These are phyloP conservation scores for Botia almorhae DNA, from an alignment of 2,797 vertebrate species.

Conservation along the genomic window DNA sequence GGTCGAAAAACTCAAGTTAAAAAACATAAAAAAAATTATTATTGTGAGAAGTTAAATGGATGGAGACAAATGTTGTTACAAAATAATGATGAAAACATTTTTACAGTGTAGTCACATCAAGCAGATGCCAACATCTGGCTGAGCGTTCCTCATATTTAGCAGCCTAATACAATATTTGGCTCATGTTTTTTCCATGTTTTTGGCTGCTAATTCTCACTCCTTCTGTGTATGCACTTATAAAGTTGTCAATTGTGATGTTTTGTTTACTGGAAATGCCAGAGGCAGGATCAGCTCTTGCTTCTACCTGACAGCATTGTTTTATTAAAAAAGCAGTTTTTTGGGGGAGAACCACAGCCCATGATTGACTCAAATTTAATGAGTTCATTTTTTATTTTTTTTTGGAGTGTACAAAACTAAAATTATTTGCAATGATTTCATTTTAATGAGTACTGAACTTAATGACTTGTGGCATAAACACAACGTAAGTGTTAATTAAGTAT, in stretches of 20 bases:
- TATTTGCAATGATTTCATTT: too few relatives aligned
- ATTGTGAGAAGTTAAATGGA: neutral
- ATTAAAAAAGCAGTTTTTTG: too few relatives aligned
- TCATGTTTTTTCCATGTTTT: neutral
- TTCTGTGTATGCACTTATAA: neutral
- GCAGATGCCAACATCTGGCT: neutral
- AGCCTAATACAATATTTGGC: conserved; percentile 3
- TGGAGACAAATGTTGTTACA: neutral
- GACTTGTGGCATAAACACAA: too few relatives aligned
- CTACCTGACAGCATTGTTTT: too few relatives aligned
- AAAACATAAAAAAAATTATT: neutral
- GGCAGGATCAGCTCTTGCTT: too few relatives aligned
- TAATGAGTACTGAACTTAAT: too few relatives aligned
- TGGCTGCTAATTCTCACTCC: neutral
- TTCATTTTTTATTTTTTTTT: too few relatives aligned
- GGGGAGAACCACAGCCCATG: too few relatives aligned
- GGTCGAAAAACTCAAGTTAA: neutral
- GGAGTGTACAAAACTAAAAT: too few relatives aligned
- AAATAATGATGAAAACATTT: neutral
- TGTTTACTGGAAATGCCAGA: neutral
- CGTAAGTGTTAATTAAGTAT: too few relatives aligned
- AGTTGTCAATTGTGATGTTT: neutral
- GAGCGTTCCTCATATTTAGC: neutral
- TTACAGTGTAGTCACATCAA: neutral
- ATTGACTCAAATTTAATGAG: too few relatives aligned